Percentiles rank a stretch among this genome's conserved stretches.
These are phyloP conservation scores for Apis laboriosa DNA, from an alignment of 1,140 invertebrate species.

Conservation along the genomic window DNA sequence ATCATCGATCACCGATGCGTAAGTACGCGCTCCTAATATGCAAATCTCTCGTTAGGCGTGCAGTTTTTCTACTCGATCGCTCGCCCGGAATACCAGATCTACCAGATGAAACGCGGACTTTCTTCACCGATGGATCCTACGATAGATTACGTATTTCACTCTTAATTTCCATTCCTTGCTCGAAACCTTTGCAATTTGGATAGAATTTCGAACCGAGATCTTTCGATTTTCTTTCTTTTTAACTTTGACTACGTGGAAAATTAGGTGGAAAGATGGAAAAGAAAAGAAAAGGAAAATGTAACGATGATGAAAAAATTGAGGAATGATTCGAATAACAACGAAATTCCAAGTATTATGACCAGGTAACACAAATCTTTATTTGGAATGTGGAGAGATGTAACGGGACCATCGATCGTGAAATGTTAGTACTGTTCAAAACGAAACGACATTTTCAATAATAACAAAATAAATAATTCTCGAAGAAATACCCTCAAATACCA, in stretches of 20 bases:
- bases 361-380: conserved; percentile 46
- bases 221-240: too few relatives aligned
- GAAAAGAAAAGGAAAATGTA: too few relatives aligned
- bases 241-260: too few relatives aligned
- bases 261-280: too few relatives aligned
- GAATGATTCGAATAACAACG: background rate
- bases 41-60: conserved; percentile 24
- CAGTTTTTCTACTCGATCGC: conserved; percentile 15
- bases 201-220: too few relatives aligned
- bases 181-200: too few relatives aligned
- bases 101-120: background rate
- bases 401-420: conserved; percentile 52
- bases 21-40: conserved; percentile 27
- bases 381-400: conserved; percentile 54
- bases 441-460: conserved; percentile 20
- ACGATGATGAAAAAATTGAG: background rate
- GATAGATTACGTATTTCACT: too few relatives aligned
- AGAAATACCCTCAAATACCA: too few relatives aligned
- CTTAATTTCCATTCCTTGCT: too few relatives aligned
- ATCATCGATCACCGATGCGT: conserved; percentile 41
- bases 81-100: background rate
- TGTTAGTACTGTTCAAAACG: conserved; percentile 31
- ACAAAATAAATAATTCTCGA: too few relatives aligned
- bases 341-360: conserved; percentile 10
- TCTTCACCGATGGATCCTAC: background rate